Percentiles rank a stretch among this genome's conserved stretches.
phyloP scores from a whole-genome alignment of 2,797 vertebrate genomes.

The Microtus obscurus region DNA sequence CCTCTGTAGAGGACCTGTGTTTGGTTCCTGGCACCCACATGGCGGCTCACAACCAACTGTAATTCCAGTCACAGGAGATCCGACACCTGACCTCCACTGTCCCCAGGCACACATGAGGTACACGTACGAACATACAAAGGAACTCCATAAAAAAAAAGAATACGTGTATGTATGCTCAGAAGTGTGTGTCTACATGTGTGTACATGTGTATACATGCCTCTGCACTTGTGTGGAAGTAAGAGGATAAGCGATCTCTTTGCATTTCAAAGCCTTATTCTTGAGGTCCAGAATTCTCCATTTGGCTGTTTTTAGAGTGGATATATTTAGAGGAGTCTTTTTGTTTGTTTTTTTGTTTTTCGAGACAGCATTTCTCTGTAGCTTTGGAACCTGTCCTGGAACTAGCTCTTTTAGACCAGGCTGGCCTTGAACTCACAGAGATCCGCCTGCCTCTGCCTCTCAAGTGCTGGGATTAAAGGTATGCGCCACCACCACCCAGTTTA shows the following conservation, averaged over 20 bases:
- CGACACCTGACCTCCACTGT: neutral
- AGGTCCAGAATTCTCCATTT: conserved; percentile 18
- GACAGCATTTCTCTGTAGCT: too few relatives aligned
- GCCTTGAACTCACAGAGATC: too few relatives aligned
- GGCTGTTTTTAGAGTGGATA: conserved; percentile 61
- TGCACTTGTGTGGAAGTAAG: neutral
- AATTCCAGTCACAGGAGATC: neutral
- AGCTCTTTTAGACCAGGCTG: too few relatives aligned
- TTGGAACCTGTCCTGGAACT: too few relatives aligned
- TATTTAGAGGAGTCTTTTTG: neutral
- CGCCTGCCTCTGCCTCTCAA: too few relatives aligned
- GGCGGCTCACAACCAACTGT: neutral
- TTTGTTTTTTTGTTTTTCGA: too few relatives aligned
- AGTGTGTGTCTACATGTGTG: too few relatives aligned
- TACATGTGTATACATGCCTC: neutral
- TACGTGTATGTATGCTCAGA: neutral
- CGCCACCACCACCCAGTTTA: neutral
- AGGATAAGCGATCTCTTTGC: neutral
- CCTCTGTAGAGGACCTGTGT: neutral
- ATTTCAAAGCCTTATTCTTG: conserved; percentile 25
- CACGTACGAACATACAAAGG: neutral
- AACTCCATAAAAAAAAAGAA: neutral
- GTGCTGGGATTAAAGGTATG: too few relatives aligned
- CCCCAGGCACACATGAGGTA: too few relatives aligned
- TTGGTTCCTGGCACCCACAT: neutral